Evolutionary conservation across 1,140 invertebrate species (phyloP), one percentile per base, ranked within the genome.

Genomic region (Bombus balteatus): DNA sequence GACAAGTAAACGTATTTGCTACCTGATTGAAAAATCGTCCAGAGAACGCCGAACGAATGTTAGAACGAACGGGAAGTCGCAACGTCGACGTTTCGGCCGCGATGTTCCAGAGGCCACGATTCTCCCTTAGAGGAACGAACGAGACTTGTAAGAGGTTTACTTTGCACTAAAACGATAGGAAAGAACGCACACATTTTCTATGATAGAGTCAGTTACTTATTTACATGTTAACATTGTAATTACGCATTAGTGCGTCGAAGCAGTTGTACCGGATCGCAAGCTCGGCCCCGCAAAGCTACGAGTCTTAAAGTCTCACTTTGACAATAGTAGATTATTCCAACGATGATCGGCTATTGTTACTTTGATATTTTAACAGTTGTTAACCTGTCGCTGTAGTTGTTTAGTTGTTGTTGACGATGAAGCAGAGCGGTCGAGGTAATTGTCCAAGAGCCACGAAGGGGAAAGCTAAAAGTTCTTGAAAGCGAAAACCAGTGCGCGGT

Each of bases 121-220:
- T 77, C 62, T 81, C 59, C 83, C 72, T 53, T 78, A 84, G 70
- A 62, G 75, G 71, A 89, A 71, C 43, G 70, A 74, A 81, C 32
- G 37, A 72, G 66, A 78, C 41, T 66, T 37, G 79, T 41, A 70
- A 80, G 65, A 88, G 77, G 62, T 87, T 86, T 89, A 89, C 59
- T 83, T 78, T 85, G 88, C 90, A 89, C 89, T 86, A 89, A 70
- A 68, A 75, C 22, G 66, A 83, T 89, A 89, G 88, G 74, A 76
- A 91, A 85, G 89, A 91, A 90, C 90, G 89, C 91, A 91, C 90
- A 89, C 83, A 85, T 92, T 92, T 92, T 92, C 78, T 89, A 90
- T 85, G 74, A 89, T 90, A 92, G 81, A 70, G 74, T 75, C 77
- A 71, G 47, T 71, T 83, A 89, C 68, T 89, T 34, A 77, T 70